A percentile compares a stretch with the other conserved stretches of the same genome.
Conservation (phyloP, 2,888 invertebrate genomes). For the Pyrochroa serraticornis region DNA sequence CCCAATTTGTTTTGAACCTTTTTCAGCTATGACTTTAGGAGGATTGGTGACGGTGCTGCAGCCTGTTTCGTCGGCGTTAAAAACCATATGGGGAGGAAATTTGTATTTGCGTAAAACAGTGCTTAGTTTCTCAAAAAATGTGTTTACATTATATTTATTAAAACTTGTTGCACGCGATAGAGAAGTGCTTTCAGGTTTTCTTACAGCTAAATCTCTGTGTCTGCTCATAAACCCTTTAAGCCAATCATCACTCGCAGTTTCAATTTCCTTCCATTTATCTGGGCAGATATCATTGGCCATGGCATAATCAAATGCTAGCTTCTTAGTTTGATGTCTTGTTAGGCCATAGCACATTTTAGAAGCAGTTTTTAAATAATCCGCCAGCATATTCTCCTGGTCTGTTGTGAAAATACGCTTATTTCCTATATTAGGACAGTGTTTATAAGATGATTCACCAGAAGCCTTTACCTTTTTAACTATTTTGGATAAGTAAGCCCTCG, state of each 20-base stretch:
- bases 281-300: slow-evolving; percentile 12
- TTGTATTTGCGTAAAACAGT: slow-evolving; percentile 15
- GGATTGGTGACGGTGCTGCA: slow-evolving; percentile 50
- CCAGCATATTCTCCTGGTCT: too few species aligned
- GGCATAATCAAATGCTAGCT: slow-evolving; percentile 20
- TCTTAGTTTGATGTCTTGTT: slow-evolving; percentile 17
- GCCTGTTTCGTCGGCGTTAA: slow-evolving; percentile 51
- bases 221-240: slow-evolving; percentile 18
- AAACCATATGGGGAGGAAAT: slow-evolving; percentile 34
- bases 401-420: too few species aligned
- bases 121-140: neutral
- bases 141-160: slow-evolving; percentile 13
- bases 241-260: too few species aligned
- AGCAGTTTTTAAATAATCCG: too few species aligned
- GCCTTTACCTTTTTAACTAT: too few species aligned
- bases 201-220: slow-evolving; percentile 13
- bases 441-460: too few species aligned
- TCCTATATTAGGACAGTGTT: too few species aligned
- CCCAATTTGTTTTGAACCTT: slow-evolving; percentile 51
- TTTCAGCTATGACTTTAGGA: slow-evolving; percentile 45
- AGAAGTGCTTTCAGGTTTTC: slow-evolving; percentile 18
- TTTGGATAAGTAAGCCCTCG: too few species aligned
- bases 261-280: too few species aligned
- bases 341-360: too few species aligned
- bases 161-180: slow-evolving; percentile 18